phyloP scores from a whole-genome alignment of 2,888 invertebrate species.

The Sphaeridia pumilis region DNA sequence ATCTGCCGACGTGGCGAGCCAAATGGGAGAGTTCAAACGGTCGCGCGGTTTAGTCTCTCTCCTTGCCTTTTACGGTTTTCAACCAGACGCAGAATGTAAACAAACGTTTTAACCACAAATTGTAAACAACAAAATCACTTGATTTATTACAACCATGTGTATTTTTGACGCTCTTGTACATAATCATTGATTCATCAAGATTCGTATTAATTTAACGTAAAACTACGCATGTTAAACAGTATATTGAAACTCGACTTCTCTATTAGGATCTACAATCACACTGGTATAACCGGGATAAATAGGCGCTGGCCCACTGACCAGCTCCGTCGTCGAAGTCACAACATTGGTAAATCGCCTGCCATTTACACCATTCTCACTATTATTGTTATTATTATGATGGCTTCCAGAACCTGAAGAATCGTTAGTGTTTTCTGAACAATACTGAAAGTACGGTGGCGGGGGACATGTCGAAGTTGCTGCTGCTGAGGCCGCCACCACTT shows the following conservation, averaged over 20 bases:
- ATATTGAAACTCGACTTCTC: constrained; percentile 45
- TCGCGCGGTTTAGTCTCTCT: constrained; percentile 3
- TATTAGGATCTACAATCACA: constrained; percentile 87
- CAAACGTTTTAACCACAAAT: too few species aligned
- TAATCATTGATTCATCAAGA: too few species aligned
- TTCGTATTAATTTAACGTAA: too few species aligned
- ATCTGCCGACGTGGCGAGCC: constrained; percentile 10
- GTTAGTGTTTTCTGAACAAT: constrained; percentile 37
- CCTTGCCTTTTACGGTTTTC: too few species aligned
- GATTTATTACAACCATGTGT: neutral
- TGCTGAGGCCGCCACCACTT: constrained; percentile 40
- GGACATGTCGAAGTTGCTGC: constrained; percentile 41
- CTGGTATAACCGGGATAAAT: constrained; percentile 62
- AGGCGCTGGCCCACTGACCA: constrained; percentile 36
- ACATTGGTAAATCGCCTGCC: too few species aligned
- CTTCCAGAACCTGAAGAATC: constrained; percentile 33
- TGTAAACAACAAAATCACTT: too few species aligned
- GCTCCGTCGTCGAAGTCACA: too few species aligned
- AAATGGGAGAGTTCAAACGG: too few species aligned
- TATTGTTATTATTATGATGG: constrained; percentile 1
- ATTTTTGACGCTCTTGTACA: too few species aligned
- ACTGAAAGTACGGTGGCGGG: constrained; percentile 37
- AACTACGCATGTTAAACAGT: too few species aligned
- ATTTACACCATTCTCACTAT: too few species aligned
- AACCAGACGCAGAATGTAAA: too few species aligned